phyloP scores from a whole-genome alignment of 2,888 invertebrate species.

The Drosophila engyochracea region DNA sequence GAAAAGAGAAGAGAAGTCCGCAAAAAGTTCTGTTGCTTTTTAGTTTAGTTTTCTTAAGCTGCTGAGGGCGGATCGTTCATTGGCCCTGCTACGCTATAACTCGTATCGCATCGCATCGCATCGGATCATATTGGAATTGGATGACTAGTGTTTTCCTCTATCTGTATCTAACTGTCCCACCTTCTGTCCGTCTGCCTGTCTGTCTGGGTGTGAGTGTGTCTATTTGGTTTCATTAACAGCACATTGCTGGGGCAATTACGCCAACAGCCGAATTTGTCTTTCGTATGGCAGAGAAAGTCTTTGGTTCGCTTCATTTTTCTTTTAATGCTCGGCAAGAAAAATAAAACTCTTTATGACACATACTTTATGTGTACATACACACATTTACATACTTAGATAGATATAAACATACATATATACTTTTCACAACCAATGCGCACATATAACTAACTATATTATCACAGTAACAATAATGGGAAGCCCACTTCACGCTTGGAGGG shows the following conservation, averaged over 20 bases:
- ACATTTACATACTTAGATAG: neutral
- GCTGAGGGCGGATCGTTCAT: constrained; percentile 76
- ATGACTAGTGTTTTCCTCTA: constrained; percentile 60
- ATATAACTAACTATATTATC: constrained; percentile 55
- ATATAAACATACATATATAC: constrained; percentile 21
- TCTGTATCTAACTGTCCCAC: constrained; percentile 6
- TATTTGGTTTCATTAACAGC: constrained; percentile 74
- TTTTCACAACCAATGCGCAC: constrained; percentile 42
- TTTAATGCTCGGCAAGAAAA: constrained; percentile 54
- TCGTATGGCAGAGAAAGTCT: constrained; percentile 78
- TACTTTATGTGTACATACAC: constrained; percentile 16
- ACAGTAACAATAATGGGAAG: constrained; percentile 56
- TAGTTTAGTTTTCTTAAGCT: constrained; percentile 46
- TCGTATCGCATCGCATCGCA: constrained; percentile 28
- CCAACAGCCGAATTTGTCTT: constrained; percentile 73
- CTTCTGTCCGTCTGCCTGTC: constrained; percentile 15
- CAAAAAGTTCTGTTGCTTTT: constrained; percentile 49
- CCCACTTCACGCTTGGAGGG: constrained; percentile 72
- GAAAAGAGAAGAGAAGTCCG: constrained; percentile 32
- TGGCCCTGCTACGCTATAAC: constrained; percentile 56
- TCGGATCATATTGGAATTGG: constrained; percentile 43
- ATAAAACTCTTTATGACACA: constrained; percentile 63
- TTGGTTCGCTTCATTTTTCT: constrained; percentile 61
- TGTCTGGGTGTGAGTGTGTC: constrained; percentile 24
- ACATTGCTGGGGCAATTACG: constrained; percentile 75